Base-by-base conservation (phyloP, 2,888 invertebrate genomes). In the Tetranychus truncatus region DNA sequence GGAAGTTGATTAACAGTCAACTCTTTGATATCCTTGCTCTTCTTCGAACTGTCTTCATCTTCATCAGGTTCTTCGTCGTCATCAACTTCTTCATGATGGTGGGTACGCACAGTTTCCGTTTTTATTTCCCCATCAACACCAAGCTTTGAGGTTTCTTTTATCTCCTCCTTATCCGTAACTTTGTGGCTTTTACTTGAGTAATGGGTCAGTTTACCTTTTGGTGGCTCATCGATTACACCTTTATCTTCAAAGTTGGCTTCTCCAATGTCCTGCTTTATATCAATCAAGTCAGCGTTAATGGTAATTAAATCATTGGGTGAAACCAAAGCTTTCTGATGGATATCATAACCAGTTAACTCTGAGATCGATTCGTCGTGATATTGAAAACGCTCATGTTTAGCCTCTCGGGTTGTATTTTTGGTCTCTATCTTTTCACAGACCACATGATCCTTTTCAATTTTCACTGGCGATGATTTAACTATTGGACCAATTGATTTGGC, bases 81-180 rank as follows among this genome's bases (percentile, higher is more conserved):
- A 80, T 89, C 88, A 76, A 85, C 80, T 88, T 88, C 78, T 88
- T 90, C 79, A 80, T 82, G 80, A 78, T 82, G 80, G 21, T 80
- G 79, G 7, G 81, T 81, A 34, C 80, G 78, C 7, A 79, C 79
- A 6, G 80, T 80, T 85, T 93, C 92, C 9, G 92, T 92, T 79
- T 92, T 88, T 80, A 93, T 87, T 78, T 89, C 88, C 55, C 93
- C 93, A 85, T 92, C 91, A 21, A 44, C 67, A 65, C 89, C 87
- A 79, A 79, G 75, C 87, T 92, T 92, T 76, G 91, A 90, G 80
- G 91, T 90, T 81, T 91, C 90, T 80, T 89, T 89, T 82, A 92
- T 91, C 82, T 92, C 90, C 77, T 91, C 92, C 81, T 91, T 91
- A 74, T 91, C 79, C 24, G 76, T 77, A 7, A 78, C 76, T 76